phyloP scores from a whole-genome alignment of 2,113 vertebrate species.

The Oreocharis arfaki region DNA sequence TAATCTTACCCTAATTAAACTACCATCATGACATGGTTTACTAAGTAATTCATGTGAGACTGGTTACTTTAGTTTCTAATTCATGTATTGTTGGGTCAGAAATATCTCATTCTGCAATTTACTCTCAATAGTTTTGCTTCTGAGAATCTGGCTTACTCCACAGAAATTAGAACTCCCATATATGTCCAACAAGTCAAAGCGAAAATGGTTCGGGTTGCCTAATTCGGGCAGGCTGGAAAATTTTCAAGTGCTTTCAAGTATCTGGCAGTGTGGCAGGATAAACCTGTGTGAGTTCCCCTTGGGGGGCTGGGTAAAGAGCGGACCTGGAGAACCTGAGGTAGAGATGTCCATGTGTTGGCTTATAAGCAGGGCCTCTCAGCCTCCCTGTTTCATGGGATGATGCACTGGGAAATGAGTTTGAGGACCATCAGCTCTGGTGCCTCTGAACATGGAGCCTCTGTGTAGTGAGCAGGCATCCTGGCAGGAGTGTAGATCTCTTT shows the following conservation, averaged over 20 bases:
- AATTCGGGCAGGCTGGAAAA: neutral
- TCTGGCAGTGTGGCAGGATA: neutral
- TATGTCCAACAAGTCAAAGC: neutral
- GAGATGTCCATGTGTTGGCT: neutral
- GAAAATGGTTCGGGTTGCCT: neutral
- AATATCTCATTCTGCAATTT: neutral
- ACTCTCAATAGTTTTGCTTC: neutral
- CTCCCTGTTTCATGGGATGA: neutral
- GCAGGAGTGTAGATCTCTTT: neutral
- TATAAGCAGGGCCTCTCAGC: neutral
- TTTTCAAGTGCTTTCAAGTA: neutral
- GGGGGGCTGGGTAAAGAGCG: neutral
- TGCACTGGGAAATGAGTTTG: neutral
- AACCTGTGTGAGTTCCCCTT: neutral
- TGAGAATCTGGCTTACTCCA: neutral
- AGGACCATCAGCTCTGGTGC: neutral
- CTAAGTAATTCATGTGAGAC: neutral
- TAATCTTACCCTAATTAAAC: neutral
- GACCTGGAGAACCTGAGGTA: neutral
- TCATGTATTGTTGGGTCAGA: neutral
- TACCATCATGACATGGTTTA: neutral
- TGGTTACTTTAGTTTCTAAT: neutral
- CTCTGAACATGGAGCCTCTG: accelerated
- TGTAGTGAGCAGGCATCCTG: neutral
- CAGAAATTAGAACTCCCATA: neutral